A percentile compares a stretch with the other conserved stretches of the same genome.
phyloP scores from a whole-genome alignment of 2,888 invertebrate genomes.

The Sthenelais limicola region DNA sequence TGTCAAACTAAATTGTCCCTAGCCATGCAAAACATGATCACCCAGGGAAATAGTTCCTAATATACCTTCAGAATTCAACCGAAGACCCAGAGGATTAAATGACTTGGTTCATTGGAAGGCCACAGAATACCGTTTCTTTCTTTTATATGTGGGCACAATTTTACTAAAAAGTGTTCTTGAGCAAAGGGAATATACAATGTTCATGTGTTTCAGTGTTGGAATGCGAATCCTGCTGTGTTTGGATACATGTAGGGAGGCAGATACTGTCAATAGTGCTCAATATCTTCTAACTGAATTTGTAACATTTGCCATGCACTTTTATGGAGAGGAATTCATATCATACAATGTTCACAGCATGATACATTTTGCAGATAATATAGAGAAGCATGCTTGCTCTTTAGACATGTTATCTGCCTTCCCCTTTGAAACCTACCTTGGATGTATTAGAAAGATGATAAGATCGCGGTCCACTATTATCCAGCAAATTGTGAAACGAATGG shows the following conservation, averaged over 20 bases:
- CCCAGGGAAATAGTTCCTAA: not conserved
- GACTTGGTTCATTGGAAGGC: not conserved
- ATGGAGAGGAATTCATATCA: not conserved
- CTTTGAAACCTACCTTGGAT: not conserved
- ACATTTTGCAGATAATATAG: not conserved
- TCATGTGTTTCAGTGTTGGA: not conserved
- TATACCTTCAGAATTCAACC: slow-evolving; percentile 5
- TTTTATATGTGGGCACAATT: not conserved
- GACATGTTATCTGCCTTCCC: not conserved
- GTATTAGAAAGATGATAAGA: not conserved
- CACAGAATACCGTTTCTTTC: slow-evolving; percentile 2
- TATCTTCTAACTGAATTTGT: not conserved
- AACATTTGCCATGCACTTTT: not conserved
- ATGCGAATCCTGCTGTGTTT: not conserved
- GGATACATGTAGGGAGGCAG: not conserved
- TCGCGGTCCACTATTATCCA: not conserved
- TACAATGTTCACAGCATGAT: not conserved
- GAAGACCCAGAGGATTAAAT: slow-evolving; percentile 12
- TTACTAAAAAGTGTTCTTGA: not conserved
- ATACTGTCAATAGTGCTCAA: not conserved
- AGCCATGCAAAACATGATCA: not conserved
- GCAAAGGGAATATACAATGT: not conserved
- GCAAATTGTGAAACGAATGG: not conserved
- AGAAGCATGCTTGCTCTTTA: not conserved
- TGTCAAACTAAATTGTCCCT: not conserved